Base-by-base conservation (phyloP, 2,113 vertebrate genomes). In the Larimichthys crocea region DNA sequence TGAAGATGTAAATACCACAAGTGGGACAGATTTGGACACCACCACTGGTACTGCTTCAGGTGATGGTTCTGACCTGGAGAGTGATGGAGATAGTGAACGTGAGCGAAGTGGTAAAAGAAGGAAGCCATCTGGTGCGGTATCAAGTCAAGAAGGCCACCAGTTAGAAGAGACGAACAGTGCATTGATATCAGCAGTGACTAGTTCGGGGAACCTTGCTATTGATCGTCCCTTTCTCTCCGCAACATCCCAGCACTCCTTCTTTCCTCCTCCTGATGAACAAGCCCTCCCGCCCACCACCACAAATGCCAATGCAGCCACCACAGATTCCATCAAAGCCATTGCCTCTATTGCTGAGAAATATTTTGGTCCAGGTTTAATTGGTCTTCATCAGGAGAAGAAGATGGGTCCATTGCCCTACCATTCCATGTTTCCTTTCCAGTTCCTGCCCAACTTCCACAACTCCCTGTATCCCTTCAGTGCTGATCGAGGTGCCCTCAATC, bases 271-370 rank as follows among this genome's bases (percentile, higher is more conserved):
- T 0, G 97, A 99, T 44, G 98, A 99, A 88, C 98, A 99, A 94
- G 96, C 97, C 62, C 96, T 99, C 26, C 96, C 96, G 0, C 92
- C 97, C 40, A 91, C 96, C 0, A 95, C 96, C 1, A 94, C 96
- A 2, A 94, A 98, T 0, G 96, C 97, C 19, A 98, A 97, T 92
- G 95, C 95, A 1, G 95, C 96, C 2, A 94, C 98, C 0, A 98
- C 97, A 19, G 98, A 99, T 95, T 99, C 98, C 40, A 99, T 99
- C 83, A 99, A 99, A 94, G 98, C 98, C 31, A 99, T 99, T 0
- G 98, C 98, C 10, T 99, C 98, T 87, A 99, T 99, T 3, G 98
- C 98, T 0, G 98, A 99, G 95, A 99, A 99, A 78, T 99, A 99
- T 93, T 99, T 99, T 22, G 98, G 98, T 50, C 97, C 98, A 0